These are phyloP conservation scores for Tetrax tetrax DNA, from an alignment of 2,113 vertebrate species.

Conservation along the genomic window DNA sequence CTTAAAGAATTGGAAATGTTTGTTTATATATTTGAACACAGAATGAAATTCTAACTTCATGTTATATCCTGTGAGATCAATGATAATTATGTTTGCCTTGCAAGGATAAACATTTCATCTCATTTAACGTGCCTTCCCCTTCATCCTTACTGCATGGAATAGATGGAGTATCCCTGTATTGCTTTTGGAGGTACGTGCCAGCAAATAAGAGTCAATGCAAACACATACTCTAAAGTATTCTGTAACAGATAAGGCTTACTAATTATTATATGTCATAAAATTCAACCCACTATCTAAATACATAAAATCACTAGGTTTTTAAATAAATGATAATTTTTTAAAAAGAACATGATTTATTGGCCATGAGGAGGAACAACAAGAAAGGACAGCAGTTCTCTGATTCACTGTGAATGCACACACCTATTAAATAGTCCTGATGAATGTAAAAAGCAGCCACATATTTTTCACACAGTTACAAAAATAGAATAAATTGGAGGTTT, in stretches of 20 bases:
- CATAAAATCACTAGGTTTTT: not conserved
- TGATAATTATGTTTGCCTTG: slow-evolving; percentile 8
- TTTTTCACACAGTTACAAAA: not conserved
- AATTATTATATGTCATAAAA: not conserved
- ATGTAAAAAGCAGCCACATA: not conserved
- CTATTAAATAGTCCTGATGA: not conserved
- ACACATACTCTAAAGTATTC: not conserved
- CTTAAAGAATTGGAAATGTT: not conserved
- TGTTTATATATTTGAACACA: not conserved
- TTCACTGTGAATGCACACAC: not conserved
- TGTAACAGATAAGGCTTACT: not conserved
- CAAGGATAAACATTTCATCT: not conserved
- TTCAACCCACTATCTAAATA: not conserved
- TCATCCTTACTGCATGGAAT: not conserved
- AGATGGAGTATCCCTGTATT: not conserved
- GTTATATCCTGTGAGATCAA: not conserved
- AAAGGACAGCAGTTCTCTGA: not conserved
- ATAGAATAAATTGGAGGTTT: not conserved
- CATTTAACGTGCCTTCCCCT: not conserved
- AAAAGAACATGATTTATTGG: not conserved
- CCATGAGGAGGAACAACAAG: not conserved
- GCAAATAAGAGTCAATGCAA: not conserved
- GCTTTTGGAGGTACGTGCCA: not conserved
- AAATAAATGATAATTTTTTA: not conserved
- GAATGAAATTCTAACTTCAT: not conserved